Evolutionary conservation across 2,113 vertebrate genomes (phyloP).

Genomic region (Burhinus bistriatus): DNA sequence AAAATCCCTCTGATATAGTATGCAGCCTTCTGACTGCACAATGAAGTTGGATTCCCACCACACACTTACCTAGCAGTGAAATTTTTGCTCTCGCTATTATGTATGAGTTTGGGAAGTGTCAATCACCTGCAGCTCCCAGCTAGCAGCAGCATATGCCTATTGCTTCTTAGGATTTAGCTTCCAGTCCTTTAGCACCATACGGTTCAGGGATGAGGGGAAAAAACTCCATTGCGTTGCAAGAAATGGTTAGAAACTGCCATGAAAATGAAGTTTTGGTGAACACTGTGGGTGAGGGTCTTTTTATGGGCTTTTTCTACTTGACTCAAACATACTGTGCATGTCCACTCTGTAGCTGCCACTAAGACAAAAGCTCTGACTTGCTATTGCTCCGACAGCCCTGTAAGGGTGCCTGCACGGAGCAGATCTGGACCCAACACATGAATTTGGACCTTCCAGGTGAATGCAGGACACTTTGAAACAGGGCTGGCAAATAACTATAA

Average conservation of each 20-base stretch:
- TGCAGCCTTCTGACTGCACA: background rate
- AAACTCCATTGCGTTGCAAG: background rate
- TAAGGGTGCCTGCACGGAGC: fast-evolving
- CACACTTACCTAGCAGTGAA: background rate
- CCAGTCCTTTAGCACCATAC: background rate
- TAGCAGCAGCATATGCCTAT: background rate
- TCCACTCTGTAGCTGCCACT: background rate
- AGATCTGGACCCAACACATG: background rate
- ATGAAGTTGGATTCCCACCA: background rate
- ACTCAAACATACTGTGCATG: background rate
- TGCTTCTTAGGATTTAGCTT: background rate
- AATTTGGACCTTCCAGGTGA: background rate
- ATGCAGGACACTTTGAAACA: background rate
- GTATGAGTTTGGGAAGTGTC: background rate
- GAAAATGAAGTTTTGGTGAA: background rate
- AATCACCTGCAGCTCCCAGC: background rate
- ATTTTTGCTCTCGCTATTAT: background rate
- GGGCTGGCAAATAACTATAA: background rate
- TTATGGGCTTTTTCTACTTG: background rate
- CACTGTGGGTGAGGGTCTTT: background rate
- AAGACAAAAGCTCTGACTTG: background rate
- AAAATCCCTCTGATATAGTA: background rate
- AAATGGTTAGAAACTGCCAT: background rate
- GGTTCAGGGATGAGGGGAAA: background rate
- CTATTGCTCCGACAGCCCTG: background rate